Conservation (phyloP, 1,140 invertebrate species). For the Hyles vespertilio region DNA sequence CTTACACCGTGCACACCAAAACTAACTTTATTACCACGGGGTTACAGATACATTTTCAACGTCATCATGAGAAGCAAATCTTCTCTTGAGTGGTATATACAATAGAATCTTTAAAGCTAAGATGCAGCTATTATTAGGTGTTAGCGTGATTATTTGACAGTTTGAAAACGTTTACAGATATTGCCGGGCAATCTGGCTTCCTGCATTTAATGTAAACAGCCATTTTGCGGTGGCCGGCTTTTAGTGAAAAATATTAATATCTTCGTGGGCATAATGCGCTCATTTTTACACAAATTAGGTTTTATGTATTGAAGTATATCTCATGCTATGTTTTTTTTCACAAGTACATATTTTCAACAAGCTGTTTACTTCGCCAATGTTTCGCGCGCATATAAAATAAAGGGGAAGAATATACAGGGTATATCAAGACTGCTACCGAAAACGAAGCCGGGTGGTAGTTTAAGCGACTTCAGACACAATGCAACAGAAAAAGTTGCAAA, state of each 20-base stretch:
- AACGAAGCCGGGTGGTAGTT: too few relatives aligned
- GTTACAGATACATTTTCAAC: constrained; percentile 18
- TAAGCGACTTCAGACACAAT: too few relatives aligned
- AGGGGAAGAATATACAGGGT: too few relatives aligned
- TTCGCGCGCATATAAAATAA: not conserved
- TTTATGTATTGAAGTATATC: constrained; percentile 9
- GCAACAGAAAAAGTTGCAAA: too few relatives aligned
- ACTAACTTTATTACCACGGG: constrained; percentile 25
- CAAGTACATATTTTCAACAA: not conserved
- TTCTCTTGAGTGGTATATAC: constrained; percentile 39
- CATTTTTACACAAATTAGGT: constrained; percentile 38
- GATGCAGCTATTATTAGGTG: constrained; percentile 71
- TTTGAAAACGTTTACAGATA: constrained; percentile 75
- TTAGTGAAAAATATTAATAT: constrained; percentile 48
- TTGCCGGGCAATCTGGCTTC: constrained; percentile 70
- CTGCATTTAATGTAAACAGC: constrained; percentile 69
- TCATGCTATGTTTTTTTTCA: not conserved
- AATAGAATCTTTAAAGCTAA: constrained; percentile 64
- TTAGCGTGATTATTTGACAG: constrained; percentile 72
- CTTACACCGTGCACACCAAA: constrained; percentile 26
- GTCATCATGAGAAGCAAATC: constrained; percentile 28
- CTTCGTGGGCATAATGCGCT: constrained; percentile 33
- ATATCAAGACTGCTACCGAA: too few relatives aligned
- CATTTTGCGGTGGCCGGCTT: constrained; percentile 44
- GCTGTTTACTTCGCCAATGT: not conserved